phyloP scores from a whole-genome alignment of 2,113 vertebrate species.

The Varanus komodoensis region DNA sequence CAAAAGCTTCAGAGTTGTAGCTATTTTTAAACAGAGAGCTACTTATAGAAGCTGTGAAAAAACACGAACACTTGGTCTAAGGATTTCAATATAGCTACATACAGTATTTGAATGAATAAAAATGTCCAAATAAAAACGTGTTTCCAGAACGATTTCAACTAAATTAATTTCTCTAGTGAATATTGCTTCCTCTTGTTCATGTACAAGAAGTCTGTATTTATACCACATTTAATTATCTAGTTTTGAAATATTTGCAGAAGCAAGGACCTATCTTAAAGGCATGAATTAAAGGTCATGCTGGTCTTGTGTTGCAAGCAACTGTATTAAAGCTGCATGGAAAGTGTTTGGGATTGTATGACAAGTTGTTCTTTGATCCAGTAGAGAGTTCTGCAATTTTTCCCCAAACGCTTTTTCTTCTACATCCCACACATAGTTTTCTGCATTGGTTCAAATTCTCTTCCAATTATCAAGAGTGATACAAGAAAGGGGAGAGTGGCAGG shows the following conservation, averaged over 20 bases:
- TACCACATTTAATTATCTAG: background rate
- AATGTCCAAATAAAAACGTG: background rate
- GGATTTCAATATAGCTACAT: background rate
- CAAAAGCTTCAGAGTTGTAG: constrained; percentile 27
- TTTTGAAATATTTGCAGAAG: background rate
- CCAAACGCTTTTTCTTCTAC: background rate
- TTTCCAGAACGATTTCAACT: background rate
- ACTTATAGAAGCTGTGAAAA: constrained; percentile 35
- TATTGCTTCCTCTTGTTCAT: background rate
- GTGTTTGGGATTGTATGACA: background rate
- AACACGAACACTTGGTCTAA: constrained; percentile 29
- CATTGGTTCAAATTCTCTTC: background rate
- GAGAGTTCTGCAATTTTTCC: background rate
- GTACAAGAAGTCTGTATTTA: constrained; percentile 9
- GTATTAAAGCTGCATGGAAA: background rate
- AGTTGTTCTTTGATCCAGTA: background rate
- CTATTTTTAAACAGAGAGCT: constrained; percentile 35
- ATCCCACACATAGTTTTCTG: background rate
- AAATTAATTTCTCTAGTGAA: background rate
- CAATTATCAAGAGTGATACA: background rate
- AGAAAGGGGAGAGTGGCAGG: too few relatives aligned
- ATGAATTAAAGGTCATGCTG: background rate
- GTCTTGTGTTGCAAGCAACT: too few relatives aligned
- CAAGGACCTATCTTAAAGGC: constrained; percentile 9
- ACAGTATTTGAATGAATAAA: background rate